These are phyloP conservation scores for Uloborus plumipes DNA, from an alignment of 2,888 invertebrate genomes.

Conservation along the genomic window DNA sequence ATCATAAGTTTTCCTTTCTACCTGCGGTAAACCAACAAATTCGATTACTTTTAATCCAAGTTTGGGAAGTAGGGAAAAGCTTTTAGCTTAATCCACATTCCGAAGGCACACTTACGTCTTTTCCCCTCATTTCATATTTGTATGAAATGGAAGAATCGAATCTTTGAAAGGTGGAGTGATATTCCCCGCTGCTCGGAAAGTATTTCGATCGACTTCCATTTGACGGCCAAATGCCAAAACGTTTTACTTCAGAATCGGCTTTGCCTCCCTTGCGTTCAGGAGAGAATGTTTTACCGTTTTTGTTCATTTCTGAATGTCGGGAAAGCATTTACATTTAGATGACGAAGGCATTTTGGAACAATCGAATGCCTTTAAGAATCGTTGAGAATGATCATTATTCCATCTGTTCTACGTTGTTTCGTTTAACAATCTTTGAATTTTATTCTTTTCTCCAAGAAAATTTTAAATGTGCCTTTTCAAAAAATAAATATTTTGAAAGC, in stretches of 20 bases:
- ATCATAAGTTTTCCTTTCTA: too few species aligned
- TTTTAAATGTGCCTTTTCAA: conserved; percentile 17
- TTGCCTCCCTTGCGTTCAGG: not conserved
- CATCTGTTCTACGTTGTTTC: not conserved
- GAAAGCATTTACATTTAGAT: conserved; percentile 59
- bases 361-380: not conserved
- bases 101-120: too few species aligned
- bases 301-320: not conserved
- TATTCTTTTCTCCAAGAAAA: not conserved
- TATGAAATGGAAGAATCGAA: too few species aligned
- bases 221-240: conserved; percentile 23
- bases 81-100: too few species aligned
- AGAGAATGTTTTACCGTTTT: conserved; percentile 10
- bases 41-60: too few species aligned
- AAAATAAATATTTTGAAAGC: too few species aligned
- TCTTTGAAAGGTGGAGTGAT: conserved; percentile 11
- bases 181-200: conserved; percentile 11
- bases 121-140: too few species aligned
- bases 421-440: not conserved
- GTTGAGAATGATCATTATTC: not conserved
- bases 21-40: too few species aligned
- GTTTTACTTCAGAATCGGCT: conserved; percentile 16
- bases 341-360: conserved; percentile 38
- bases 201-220: conserved; percentile 25
- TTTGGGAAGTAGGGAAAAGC: too few species aligned